Base-by-base conservation (phyloP, 2,113 vertebrate genomes). In the Lathamus discolor region DNA sequence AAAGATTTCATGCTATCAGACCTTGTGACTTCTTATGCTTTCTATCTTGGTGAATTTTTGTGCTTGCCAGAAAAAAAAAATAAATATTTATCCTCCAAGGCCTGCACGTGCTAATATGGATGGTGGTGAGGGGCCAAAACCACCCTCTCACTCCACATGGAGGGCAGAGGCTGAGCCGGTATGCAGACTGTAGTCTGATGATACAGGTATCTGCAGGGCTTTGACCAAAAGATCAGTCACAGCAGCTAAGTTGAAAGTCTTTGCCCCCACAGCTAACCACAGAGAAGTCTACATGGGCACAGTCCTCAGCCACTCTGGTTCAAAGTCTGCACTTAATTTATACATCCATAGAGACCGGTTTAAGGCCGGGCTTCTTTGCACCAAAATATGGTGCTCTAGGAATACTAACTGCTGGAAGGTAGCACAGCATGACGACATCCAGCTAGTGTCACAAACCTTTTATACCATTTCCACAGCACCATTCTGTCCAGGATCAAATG, bases 351-450 rank as follows among this genome's bases (percentile, higher is more conserved):
- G 13, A 83, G 13, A 41, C 44, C 2, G 15, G 44, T 24, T 33
- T 27, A 51, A 54, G 55, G 5, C 28, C 23, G 9, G 74, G 17
- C 1, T 3, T n/a, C 76, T 90, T 66, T 19, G 35, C n/a, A 18
- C 24, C 5, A 3, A 52, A 49, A 35, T 12, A 12, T 5, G 33
- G 28, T 14, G 10, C 7, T 63, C 22, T n/a, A 10, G 14, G 66
- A 35, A 16, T 12, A 49, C 31, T 31, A 31, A 11, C n/a, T 3
- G 7, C 52, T 39, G 23, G 15, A 16, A 55, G 66, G 15, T 17
- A 55, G 66, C 1, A n/a, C 2, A 11, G 44, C 2, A 1, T 4
- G n/a, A 13, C 1, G 16, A 35, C 11, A 23, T 14, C 44, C 0
- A 2, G 39, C 25, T 16, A 3, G 22, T 16, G 57, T 59, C 29